Percentiles rank a stretch among this genome's conserved stretches.
Evolutionary conservation across 2,888 invertebrate species (phyloP).

Genomic region (Synanthedon vespiformis): DNA sequence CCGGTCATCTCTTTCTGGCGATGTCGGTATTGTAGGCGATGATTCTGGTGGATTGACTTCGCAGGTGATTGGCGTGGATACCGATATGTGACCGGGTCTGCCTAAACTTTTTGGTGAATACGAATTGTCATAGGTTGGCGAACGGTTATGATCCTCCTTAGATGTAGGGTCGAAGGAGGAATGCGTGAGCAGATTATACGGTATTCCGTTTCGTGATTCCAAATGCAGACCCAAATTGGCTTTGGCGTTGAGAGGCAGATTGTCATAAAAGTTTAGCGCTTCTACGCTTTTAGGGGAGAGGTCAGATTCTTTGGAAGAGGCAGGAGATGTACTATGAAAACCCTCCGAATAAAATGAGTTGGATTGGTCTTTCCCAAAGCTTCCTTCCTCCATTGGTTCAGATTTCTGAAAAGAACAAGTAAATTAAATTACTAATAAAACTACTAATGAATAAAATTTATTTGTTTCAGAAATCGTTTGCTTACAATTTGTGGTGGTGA

Average conservation of each 20-base stretch:
- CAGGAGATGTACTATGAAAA: slow-evolving; percentile 71
- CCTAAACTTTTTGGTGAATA: slow-evolving; percentile 44
- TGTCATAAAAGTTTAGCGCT: slow-evolving; percentile 49
- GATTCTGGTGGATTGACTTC: slow-evolving; percentile 62
- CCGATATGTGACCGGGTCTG: slow-evolving; percentile 44
- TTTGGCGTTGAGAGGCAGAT: slow-evolving; percentile 50
- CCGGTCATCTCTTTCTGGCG: slow-evolving; percentile 42
- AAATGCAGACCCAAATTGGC: slow-evolving; percentile 56
- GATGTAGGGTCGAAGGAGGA: slow-evolving; percentile 63
- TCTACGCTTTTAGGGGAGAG: slow-evolving; percentile 63
- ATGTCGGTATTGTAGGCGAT: slow-evolving; percentile 43
- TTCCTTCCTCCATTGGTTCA: slow-evolving; percentile 59
- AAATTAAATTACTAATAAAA: neutral
- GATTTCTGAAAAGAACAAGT: slow-evolving; percentile 62
- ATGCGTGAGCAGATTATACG: slow-evolving; percentile 73
- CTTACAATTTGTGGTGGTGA: slow-evolving; percentile 52
- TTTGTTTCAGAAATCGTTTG: slow-evolving; percentile 5
- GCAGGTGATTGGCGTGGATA: slow-evolving; percentile 44
- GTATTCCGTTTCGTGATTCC: slow-evolving; percentile 52
- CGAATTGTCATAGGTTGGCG: slow-evolving; percentile 39
- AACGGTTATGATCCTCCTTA: slow-evolving; percentile 39
- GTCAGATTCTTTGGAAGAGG: slow-evolving; percentile 66
- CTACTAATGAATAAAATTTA: neutral
- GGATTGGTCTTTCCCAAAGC: slow-evolving; percentile 67
- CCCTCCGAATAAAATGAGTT: slow-evolving; percentile 73